phyloP scores from a whole-genome alignment of 30 jellyfish, hydroid and myxozoan species.

The Turritopsis rubra region DNA sequence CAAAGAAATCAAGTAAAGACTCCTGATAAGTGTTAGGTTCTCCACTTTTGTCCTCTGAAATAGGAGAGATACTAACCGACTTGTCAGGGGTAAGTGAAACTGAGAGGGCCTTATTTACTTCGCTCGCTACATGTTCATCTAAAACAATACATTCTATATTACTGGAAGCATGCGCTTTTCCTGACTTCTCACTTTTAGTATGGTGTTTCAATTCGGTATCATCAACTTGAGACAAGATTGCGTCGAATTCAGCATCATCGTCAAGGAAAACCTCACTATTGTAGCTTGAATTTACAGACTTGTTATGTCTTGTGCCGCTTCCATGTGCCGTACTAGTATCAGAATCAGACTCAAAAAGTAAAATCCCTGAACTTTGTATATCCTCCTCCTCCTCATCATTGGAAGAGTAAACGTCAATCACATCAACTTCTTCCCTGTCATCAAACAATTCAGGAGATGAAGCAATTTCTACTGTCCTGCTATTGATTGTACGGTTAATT shows the following conservation, averaged over 20 bases:
- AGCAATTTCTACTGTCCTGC: background rate
- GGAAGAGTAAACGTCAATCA: background rate
- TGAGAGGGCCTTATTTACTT: background rate
- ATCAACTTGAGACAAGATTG: background rate
- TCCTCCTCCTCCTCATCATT: background rate
- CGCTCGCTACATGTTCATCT: background rate
- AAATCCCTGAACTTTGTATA: background rate
- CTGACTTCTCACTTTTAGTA: background rate
- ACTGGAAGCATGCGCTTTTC: background rate
- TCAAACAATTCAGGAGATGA: background rate
- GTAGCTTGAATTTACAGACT: background rate
- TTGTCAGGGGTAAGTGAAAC: too few species aligned
- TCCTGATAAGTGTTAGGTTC: background rate
- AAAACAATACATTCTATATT: background rate
- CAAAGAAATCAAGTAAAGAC: background rate
- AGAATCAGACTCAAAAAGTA: background rate
- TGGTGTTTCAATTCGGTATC: background rate
- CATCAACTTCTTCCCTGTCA: background rate
- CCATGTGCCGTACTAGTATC: background rate
- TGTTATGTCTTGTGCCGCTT: background rate
- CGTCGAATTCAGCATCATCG: slow-evolving; percentile 17
- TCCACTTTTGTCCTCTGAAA: background rate
- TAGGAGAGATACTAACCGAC: too few species aligned
- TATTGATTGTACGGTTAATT: background rate
- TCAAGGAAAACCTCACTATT: background rate